These are phyloP conservation scores for Heliothis virescens DNA, from an alignment of 1,140 invertebrate species.

Conservation along the genomic window DNA sequence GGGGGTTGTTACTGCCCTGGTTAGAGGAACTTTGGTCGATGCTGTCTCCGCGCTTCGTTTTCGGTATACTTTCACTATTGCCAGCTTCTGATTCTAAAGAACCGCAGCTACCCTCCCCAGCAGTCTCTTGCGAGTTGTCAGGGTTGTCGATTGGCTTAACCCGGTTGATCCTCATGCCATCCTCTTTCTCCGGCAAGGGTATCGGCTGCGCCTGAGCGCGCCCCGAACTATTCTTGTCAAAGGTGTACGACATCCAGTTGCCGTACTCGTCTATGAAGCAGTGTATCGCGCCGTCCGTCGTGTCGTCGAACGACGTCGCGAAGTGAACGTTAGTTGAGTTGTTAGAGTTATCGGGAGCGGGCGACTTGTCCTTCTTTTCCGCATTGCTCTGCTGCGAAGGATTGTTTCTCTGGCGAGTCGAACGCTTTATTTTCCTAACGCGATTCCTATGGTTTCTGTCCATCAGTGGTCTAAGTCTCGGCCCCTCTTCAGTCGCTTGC, in stretches of 20 bases:
- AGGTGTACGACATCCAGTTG: constrained; percentile 93
- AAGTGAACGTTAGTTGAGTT: constrained; percentile 87
- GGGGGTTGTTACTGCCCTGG: constrained; percentile 84
- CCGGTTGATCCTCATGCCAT: constrained; percentile 76
- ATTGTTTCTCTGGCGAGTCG: constrained; percentile 81
- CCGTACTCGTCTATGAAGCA: constrained; percentile 92
- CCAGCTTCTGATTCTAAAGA: constrained; percentile 81
- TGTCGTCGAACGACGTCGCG: constrained; percentile 95
- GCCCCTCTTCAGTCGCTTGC: constrained; percentile 70
- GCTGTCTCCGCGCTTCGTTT: constrained; percentile 80
- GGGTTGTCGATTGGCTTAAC: constrained; percentile 75
- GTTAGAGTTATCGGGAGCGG: constrained; percentile 74
- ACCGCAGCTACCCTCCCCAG: constrained; percentile 81
- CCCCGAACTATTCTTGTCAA: constrained; percentile 89
- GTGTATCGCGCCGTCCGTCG: constrained; percentile 94
- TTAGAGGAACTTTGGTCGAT: constrained; percentile 84
- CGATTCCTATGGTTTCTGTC: constrained; percentile 84
- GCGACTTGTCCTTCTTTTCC: constrained; percentile 74
- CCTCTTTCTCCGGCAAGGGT: constrained; percentile 78
- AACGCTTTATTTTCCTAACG: constrained; percentile 84
- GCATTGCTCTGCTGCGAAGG: constrained; percentile 66
- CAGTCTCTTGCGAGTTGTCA: constrained; percentile 79
- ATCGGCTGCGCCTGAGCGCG: constrained; percentile 73
- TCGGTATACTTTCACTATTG: constrained; percentile 78
- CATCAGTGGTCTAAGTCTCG: constrained; percentile 81